Conservation (phyloP, 2,113 vertebrate genomes). For the Procavia capensis region DNA sequence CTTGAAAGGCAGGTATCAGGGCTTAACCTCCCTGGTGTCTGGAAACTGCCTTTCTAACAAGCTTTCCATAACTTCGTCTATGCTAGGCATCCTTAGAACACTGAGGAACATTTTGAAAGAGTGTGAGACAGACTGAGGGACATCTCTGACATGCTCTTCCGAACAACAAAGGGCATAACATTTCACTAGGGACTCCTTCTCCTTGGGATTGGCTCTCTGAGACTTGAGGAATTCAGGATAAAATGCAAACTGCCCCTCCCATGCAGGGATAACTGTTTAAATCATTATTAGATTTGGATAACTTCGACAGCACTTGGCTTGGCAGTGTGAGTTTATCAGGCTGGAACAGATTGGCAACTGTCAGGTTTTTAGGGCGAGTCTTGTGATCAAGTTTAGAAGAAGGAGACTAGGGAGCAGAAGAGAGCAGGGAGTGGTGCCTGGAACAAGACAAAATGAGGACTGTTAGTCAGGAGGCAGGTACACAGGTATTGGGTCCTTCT, state of each 20-base stretch:
- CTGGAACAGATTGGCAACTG: background rate
- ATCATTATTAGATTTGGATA: background rate
- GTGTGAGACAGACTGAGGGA: background rate
- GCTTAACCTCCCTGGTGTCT: background rate
- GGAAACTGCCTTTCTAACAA: background rate
- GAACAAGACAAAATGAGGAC: background rate
- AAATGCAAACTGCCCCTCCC: background rate
- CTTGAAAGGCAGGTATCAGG: background rate
- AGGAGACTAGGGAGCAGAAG: background rate
- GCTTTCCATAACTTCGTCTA: background rate
- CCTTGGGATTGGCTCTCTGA: background rate
- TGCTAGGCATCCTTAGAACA: background rate
- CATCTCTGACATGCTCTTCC: background rate
- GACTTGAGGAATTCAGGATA: background rate
- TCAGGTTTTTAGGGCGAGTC: background rate
- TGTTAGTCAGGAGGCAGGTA: background rate
- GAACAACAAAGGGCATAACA: background rate
- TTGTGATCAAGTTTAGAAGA: slow-evolving; percentile 18
- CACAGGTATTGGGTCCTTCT: background rate
- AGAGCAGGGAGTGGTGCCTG: background rate
- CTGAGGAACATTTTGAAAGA: background rate
- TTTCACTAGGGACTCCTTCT: background rate
- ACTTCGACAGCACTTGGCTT: too few relatives aligned
- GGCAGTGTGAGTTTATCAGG: background rate
- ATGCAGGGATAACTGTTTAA: background rate